Conservation (phyloP, 2,888 invertebrate species). For the Eugnorisma glareosa region DNA sequence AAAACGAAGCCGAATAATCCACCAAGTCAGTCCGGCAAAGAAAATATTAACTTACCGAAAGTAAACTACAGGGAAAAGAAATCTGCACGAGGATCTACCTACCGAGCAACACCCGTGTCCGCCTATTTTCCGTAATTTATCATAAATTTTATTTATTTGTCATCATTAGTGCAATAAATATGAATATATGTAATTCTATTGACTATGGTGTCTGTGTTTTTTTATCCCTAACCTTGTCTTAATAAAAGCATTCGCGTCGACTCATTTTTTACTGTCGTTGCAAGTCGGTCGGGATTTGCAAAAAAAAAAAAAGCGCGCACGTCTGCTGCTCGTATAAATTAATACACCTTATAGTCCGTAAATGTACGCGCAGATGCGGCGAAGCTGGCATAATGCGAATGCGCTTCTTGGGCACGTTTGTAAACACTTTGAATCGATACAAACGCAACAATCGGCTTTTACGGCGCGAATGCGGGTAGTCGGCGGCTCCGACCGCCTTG, state of each 20-base stretch:
- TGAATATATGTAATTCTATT: not conserved
- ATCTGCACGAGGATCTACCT: constrained; percentile 79
- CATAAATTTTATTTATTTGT: constrained; percentile 36
- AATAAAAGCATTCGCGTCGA: not conserved
- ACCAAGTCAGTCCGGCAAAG: constrained; percentile 77
- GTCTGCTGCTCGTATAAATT: no score
- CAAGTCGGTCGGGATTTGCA: no score
- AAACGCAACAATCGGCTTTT: no score
- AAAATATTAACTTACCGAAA: constrained; percentile 84
- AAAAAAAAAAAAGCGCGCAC: no score
- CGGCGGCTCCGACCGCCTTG: no score
- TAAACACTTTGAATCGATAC: no score
- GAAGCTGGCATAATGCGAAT: no score
- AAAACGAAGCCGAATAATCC: constrained; percentile 63
- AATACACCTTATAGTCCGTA: no score
- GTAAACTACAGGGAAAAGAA: constrained; percentile 87
- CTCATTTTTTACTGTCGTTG: no score
- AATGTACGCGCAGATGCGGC: no score
- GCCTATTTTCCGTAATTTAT: constrained; percentile 83
- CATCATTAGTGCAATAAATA: constrained; percentile 54
- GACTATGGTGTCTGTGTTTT: not conserved
- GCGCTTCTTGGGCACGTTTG: no score
- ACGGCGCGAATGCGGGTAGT: no score
- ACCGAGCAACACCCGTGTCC: constrained; percentile 85
- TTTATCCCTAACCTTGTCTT: not conserved